Evolutionary conservation across 2,888 invertebrate species (phyloP).

Genomic region (Andrena minutula): DNA sequence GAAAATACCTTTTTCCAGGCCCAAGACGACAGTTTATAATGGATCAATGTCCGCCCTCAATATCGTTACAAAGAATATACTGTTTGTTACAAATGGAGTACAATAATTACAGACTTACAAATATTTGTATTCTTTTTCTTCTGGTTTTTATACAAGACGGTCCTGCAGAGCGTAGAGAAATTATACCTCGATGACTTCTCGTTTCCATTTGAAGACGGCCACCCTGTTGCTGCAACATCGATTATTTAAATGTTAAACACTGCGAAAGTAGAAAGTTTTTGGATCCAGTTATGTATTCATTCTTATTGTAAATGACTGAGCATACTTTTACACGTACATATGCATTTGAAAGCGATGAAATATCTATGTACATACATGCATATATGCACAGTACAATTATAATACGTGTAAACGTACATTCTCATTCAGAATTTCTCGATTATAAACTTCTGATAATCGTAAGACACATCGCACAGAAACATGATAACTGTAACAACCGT

Average conservation of each 20-base stretch:
- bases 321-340: too few relatives aligned
- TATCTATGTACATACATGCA: background rate
- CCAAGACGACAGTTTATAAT: slow-evolving; percentile 46
- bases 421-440: background rate
- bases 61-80: slow-evolving; percentile 2
- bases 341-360: background rate
- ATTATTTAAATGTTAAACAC: slow-evolving; percentile 1
- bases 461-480: slow-evolving; percentile 10
- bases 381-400: background rate
- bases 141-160: slow-evolving; percentile 1
- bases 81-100: slow-evolving; percentile 4
- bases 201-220: background rate
- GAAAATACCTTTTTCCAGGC: slow-evolving; percentile 44
- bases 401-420: background rate
- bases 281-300: background rate
- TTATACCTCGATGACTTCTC: too few relatives aligned
- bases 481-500: background rate
- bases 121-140: slow-evolving; percentile 18
- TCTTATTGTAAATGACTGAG: background rate
- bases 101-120: slow-evolving; percentile 6
- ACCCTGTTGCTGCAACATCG: slow-evolving; percentile 3
- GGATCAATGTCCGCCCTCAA: slow-evolving; percentile 2
- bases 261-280: background rate
- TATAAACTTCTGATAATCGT: slow-evolving; percentile 13
- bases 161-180: too few relatives aligned